These are phyloP conservation scores for Okamejei kenojei DNA, from an alignment of 2,797 vertebrate species.

Conservation along the genomic window DNA sequence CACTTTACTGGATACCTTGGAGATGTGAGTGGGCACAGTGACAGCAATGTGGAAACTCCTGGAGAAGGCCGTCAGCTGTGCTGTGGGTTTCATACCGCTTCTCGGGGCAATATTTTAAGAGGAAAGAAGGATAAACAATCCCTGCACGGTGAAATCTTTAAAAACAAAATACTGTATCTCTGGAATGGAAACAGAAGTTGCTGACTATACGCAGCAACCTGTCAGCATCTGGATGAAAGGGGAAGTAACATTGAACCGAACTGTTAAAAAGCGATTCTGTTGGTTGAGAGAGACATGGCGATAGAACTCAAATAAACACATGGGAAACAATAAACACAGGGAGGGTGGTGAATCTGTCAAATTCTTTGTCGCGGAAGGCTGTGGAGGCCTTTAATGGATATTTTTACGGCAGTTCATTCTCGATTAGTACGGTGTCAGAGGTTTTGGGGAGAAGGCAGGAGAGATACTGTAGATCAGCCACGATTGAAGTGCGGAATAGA, in stretches of 20 bases:
- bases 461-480: too few species aligned
- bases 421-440: too few species aligned
- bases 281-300: not conserved
- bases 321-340: not conserved
- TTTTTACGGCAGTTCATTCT: too few species aligned
- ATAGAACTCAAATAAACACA: not conserved
- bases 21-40: not conserved
- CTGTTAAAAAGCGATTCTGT: not conserved
- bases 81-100: not conserved
- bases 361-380: too few species aligned
- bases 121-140: not conserved
- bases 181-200: not conserved
- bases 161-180: not conserved
- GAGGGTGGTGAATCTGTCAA: too few species aligned
- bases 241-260: not conserved
- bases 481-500: too few species aligned
- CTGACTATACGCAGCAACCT: not conserved
- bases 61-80: not conserved
- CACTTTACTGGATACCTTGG: not conserved
- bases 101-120: not conserved
- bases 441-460: too few species aligned
- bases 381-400: too few species aligned
- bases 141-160: not conserved
- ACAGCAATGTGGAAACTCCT: not conserved
- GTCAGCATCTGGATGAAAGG: not conserved